Evolutionary conservation across 2,888 invertebrate genomes (phyloP), one percentile per base, ranked within the genome.

Genomic region (Caenorhabditis sp.): DNA sequence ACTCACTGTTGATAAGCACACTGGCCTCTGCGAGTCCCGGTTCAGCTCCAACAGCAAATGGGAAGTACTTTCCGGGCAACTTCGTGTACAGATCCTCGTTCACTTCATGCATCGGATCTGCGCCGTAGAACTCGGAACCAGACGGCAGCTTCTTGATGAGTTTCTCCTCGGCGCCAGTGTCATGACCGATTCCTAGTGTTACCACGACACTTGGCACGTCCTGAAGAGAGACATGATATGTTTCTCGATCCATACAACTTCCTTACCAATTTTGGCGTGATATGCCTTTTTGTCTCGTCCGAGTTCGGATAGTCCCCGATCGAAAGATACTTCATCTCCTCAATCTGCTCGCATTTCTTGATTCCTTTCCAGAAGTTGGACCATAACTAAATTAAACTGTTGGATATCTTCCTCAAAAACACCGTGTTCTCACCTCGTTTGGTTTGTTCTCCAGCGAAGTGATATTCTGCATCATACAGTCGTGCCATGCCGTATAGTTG

Each of bases 241-340:
- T n/a, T n/a, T n/a, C n/a, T n/a, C n/a, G n/a, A n/a, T n/a, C n/a
- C n/a, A n/a, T n/a, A n/a, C n/a, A n/a, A n/a, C n/a, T n/a, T 32
- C 5, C 4, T 32, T 37, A 72, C 72, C 76, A 69, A 26, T 60
- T 78, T 61, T 2, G 77, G 74, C 2, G 77, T 40, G 61, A 82
- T 84, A 22, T 84, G 82, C 20, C 80, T 40, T 37, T 84, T 84
- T 3, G 74, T 74, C 47, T 84, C 84, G 44, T 84, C 84, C 18
- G 74, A 64, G 40, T 84, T 84, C 15, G 71, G 20, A 47, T 58
- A 79, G 35, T 78, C 81, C 2, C 69, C 51, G 24, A 84, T 81
- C 13, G 32, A 20, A 8, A 77, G 44, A n/a, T 50, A 35, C 35
- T 77, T 77, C 77, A 77, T 64, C 11, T 69, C 69, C 0, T 51